Base-by-base conservation (phyloP, 2,113 vertebrate species). In the Triplophysa siluroides region DNA sequence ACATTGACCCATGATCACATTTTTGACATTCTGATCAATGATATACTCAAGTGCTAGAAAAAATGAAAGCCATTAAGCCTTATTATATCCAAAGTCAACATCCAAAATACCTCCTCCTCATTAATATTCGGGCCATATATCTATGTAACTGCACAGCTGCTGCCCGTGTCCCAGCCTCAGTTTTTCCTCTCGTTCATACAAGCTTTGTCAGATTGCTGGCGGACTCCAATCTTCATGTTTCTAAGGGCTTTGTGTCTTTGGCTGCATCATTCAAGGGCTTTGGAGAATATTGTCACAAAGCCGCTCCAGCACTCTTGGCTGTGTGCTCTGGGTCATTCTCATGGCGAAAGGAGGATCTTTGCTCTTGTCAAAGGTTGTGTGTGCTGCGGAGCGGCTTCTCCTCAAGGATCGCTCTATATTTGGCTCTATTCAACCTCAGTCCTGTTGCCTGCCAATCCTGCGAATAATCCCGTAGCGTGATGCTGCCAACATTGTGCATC, bases 301-400 rank as follows among this genome's bases (percentile, higher is more conserved):
- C 6, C 41, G 24, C 23, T 63, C 21, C 23, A n/a, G 41, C 14
- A 58, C 21, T 18, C 33, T 73, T 41, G 70, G 19, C 52, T 41
- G 33, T 58, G 52, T 23, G 52, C 70, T 58, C 29, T 21, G 41
- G 54, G 54, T 60, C 54, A 73, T 73, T 60, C n/a, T 73, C n/a
- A 72, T 29, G 54, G 45, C 19, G 24, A 70, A 54, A 54, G 47
- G 29, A 56, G 52, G 56, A 72, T 72, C 29, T 47, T 41, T 74
- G 58, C 33, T 61, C 56, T 74, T 45, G 72, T 23, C 21, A 74
- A 14, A 61, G 56, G n/a, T 45, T 74, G 72, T 18, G 72, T 62
- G 72, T 14, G 6, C 54, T 14, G 4, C 4, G 24, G 26, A 63
- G 26, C 23, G 11, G 11, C 10, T 26, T 41, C 23, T 63, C 58